Conservation (phyloP, 2,888 invertebrate species). For the Euzetes globulus region DNA sequence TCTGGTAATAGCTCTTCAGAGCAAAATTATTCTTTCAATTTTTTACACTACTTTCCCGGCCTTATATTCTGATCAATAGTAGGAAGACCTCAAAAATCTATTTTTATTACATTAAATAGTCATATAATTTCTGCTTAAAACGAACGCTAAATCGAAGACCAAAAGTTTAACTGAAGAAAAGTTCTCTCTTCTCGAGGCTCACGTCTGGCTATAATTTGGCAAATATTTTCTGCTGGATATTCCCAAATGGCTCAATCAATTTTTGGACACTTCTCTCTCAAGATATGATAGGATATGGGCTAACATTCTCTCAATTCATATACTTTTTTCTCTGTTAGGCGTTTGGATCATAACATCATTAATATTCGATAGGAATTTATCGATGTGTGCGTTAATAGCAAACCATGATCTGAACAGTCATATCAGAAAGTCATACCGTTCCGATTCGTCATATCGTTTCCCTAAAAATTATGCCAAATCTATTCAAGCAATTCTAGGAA, state of each 20-base stretch:
- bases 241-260: constrained; percentile 19
- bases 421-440: too few relatives aligned
- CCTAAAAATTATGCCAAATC: constrained; percentile 2
- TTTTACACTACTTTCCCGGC: not conserved
- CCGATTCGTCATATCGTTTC: not conserved
- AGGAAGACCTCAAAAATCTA: not conserved
- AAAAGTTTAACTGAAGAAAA: too few relatives aligned
- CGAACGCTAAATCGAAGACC: too few relatives aligned
- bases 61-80: not conserved
- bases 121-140: too few relatives aligned
- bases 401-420: too few relatives aligned
- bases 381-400: too few relatives aligned
- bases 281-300: not conserved
- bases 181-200: too few relatives aligned
- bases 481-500: not conserved
- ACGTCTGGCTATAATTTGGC: not conserved
- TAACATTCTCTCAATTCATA: not conserved
- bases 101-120: too few relatives aligned
- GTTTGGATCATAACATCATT: not conserved
- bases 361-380: too few relatives aligned
- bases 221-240: not conserved
- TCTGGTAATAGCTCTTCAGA: constrained; percentile 12
- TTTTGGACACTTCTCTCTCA: constrained; percentile 3
- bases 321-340: not conserved
- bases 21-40: constrained; percentile 9